Conservation (phyloP, 2,113 vertebrate genomes). For the Notothenia rossii region DNA sequence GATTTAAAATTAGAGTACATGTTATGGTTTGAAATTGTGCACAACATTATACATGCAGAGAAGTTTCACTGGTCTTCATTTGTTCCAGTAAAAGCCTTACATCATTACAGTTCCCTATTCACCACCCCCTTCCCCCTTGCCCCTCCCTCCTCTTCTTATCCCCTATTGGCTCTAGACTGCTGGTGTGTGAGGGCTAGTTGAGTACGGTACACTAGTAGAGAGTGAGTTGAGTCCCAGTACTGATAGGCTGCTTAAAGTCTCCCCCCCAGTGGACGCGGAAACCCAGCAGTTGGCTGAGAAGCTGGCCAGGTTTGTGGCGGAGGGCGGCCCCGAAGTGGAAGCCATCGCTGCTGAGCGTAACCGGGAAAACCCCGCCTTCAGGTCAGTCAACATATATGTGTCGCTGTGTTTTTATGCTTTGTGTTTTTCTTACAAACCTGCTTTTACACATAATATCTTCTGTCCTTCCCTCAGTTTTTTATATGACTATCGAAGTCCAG, state of each 20-base stretch:
- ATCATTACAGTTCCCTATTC: conserved; percentile 70
- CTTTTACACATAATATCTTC: neutral
- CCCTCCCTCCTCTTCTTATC: conserved; percentile 86
- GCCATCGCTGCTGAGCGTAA: conserved; percentile 92
- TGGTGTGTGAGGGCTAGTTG: conserved; percentile 88
- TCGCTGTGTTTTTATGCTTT: neutral
- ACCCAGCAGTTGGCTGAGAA: conserved; percentile 91
- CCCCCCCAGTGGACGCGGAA: conserved; percentile 96
- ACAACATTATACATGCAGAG: neutral
- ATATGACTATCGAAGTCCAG: conserved; percentile 90
- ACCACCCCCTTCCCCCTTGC: conserved; percentile 77
- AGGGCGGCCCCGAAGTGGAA: conserved; percentile 94
- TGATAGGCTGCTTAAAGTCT: conserved; percentile 99
- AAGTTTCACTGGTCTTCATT: conserved; percentile 22
- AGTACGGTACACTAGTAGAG: conserved; percentile 88
- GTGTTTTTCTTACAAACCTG: neutral
- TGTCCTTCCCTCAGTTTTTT: conserved; percentile 87
- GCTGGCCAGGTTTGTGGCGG: conserved; percentile 92
- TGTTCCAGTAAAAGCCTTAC: conserved; percentile 53
- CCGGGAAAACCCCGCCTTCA: conserved; percentile 91
- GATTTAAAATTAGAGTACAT: neutral
- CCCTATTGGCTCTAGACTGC: conserved; percentile 90
- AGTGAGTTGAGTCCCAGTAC: conserved; percentile 94
- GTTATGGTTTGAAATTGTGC: neutral
- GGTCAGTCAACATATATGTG: conserved; percentile 74